Evolutionary conservation across 2,113 vertebrate genomes (phyloP), one percentile per base, ranked within the genome.

Genomic region (Amblyopsis rosae): DNA sequence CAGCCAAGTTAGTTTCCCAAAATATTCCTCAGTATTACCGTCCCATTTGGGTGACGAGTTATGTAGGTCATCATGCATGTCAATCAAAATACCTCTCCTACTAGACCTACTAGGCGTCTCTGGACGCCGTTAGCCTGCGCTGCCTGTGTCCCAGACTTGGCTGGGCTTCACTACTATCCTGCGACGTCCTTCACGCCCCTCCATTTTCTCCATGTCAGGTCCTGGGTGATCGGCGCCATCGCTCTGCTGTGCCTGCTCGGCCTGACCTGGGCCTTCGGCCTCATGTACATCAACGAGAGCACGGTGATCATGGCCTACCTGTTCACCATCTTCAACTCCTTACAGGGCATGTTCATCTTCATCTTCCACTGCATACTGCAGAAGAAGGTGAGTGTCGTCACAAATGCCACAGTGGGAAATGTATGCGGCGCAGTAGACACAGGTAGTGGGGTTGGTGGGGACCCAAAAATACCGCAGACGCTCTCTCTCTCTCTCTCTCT

Each of bases 331-430:
- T 99, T 99, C 93, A 99, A 99, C 94, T 99, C 97, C 73, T 94
- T 99, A 71, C 98, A 99, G 92, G 97, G 98, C 88, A 99, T 99
- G 97, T 99, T 99, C 92, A 99, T 99, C 94, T 99, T 99, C 93
- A 99, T 99, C 93, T 99, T 99, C 92, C 98, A 99, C 92, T 99
- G 98, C 94, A 97, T 99, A 61, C 95, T 99, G 75, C 98, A 99
- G 91, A 99, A 99, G 90, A 99, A 99, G 96, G 98, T 99, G 92
- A 94, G 91, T 15, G 5, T 62, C 49, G 9, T 5, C 56, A 33
- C 17, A 58, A 11, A 48, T 16, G 12, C 56, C 33, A 12, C 41
- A 13, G 13, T 13, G 33, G 8, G 26, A 13, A 41, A 5, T 10
- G 10, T 17, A 56, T 5, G 54, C 1, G 19, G 54, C 4, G 9